Evolutionary conservation across 2,113 vertebrate genomes (phyloP), one percentile per base, ranked within the genome.

Genomic region (Casuarius casuarius): DNA sequence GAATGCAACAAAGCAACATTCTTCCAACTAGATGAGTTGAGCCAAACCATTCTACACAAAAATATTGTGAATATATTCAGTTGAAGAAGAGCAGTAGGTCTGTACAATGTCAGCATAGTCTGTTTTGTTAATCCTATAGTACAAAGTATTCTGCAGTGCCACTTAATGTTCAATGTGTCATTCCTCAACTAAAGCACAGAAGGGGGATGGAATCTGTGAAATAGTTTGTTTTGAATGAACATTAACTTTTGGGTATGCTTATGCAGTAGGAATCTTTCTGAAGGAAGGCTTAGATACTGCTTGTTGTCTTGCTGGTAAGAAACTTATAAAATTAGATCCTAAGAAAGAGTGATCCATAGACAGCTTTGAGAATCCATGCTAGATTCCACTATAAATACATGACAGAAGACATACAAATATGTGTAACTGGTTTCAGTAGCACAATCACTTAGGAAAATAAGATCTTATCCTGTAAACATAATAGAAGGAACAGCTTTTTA

Each of bases 361-460:
- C 56, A 72, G 20, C 68, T 89, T 67, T 75, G 76, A 56, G 35
- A 78, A 40, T 66, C 56, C 70, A 38, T 2, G 0, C 31, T 75
- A 56, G 14, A 52, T 52, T 68, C 44, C 20, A 38, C 52, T 72
- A 58, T 12, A 70, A 56, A 78, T 40, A 54, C 0, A 0, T 67
- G 23, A 73, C 59, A 62, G 67, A 87, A 83, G 14, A 86, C 85
- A 90, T 21, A 49, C 5, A 56, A 83, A 84, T 58, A 76, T 74
- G 79, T 63, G 18, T 1, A 80, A n/a, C 31, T 2, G 0, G 20
- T 87, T 95, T 81, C 61, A 76, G 49, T 44, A 81, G 44, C 68
- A 76, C n/a, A 62, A 10, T 73, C 59, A 10, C 49, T 61, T 29
- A 19, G 59, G 48, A 35, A 88, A 68, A 48, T 66, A 63, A 79